Base-by-base conservation (phyloP, 2,797 vertebrate genomes). In the Sebastes aleutianus region DNA sequence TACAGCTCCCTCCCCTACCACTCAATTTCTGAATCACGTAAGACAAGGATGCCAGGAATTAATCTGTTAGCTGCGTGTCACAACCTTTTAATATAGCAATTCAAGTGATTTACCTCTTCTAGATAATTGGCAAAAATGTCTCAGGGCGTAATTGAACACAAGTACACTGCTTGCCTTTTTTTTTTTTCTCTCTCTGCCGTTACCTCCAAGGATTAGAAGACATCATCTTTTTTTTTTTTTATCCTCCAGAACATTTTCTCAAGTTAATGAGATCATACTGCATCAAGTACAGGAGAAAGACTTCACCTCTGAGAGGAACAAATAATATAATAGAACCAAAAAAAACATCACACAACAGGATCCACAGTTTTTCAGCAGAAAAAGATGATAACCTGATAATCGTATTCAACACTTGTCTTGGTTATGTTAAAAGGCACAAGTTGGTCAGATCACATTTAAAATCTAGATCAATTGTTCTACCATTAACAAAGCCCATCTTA, bases 361-460 rank as follows among this genome's bases (percentile, higher is more conserved):
- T 93, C 95, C 95, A 95, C 94, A 90, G 94, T 95, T 95, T 93
- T 86, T 89, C 77, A 94, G 94, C 91, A 96, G 93, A 95, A 93
- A 93, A 92, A 93, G 90, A 94, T 93, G 91, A 89, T 79, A 94
- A 96, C 95, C 93, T 97, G 96, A 96, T 95, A 82, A 89, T 94
- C 80, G 91, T 95, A 91, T 91, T 94, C 91, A 95, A 94, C 92
- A 93, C 91, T 94, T 92, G 95, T 96, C 96, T 96, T 95, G 91
- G 93, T 96, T 95, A 94, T 87, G 95, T 95, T 95, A 93, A 97
- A 99, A 98, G 98, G 98, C 98, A 98, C 97, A 96, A 95, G 95
- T 96, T 94, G 97, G 97, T 97, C 96, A 94, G 95, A 91, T 95
- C 91, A 93, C 90, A 89, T 93, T 94, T 90, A 85, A 90, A 90